phyloP scores from a whole-genome alignment of 2,113 vertebrate genomes.

The Zapus hudsonius region DNA sequence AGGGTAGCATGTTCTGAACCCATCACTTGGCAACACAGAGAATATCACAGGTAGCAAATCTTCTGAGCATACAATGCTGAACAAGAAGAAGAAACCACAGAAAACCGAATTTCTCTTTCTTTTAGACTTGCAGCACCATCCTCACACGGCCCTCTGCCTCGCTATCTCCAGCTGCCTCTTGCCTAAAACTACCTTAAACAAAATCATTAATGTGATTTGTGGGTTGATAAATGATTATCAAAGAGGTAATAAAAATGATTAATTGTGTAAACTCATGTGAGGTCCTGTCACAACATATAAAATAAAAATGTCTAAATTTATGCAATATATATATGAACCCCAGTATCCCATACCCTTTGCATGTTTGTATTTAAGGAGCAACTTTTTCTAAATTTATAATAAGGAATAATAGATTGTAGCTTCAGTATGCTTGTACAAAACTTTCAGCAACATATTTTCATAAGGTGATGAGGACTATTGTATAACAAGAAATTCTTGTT shows the following conservation, averaged over 20 bases:
- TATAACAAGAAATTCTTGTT: slow-evolving; percentile 57
- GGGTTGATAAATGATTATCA: not conserved
- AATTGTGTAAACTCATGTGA: not conserved
- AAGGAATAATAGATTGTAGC: not conserved
- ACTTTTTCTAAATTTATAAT: not conserved
- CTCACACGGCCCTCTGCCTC: not conserved
- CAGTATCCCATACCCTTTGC: not conserved
- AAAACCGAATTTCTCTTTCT: not conserved
- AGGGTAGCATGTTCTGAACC: not conserved
- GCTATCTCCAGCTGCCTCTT: not conserved
- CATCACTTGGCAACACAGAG: slow-evolving; percentile 8
- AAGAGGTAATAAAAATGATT: not conserved
- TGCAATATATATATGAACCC: not conserved
- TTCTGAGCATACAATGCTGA: not conserved
- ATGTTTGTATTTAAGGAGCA: not conserved
- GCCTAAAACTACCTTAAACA: not conserved
- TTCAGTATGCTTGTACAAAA: slow-evolving; percentile 50
- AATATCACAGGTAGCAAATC: slow-evolving; percentile 16
- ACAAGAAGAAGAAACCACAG: not conserved
- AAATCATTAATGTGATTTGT: not conserved
- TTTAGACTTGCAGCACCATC: not conserved
- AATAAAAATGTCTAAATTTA: slow-evolving; percentile 36
- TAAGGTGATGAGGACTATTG: slow-evolving; percentile 54
- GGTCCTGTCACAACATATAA: not conserved
- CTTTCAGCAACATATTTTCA: not conserved